Conservation (phyloP, 2,797 vertebrate species). For the Okamejei kenojei region DNA sequence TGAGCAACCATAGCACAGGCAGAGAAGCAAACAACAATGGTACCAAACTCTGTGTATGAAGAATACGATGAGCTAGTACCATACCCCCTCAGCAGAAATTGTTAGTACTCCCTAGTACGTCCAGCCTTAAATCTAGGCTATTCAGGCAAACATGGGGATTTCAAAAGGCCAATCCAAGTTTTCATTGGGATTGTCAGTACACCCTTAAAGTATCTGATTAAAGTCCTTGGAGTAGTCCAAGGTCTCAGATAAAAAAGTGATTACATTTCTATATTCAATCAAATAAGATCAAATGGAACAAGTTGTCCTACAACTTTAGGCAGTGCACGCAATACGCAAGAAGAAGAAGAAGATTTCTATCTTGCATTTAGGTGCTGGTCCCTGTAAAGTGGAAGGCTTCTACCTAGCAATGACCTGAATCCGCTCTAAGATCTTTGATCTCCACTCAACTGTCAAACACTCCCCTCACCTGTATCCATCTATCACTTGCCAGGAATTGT, state of each 20-base stretch:
- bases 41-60: neutral
- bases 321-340: too few species aligned
- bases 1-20: neutral
- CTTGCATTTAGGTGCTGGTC: neutral
- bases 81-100: neutral
- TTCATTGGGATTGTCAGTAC: neutral
- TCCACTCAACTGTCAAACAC: too few species aligned
- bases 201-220: neutral
- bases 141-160: neutral
- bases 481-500: too few species aligned
- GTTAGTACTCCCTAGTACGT: too few species aligned
- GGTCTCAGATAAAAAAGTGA: neutral
- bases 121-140: neutral
- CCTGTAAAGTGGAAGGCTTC: neutral
- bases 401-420: neutral
- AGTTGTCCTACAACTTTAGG: too few species aligned
- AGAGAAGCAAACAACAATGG: neutral
- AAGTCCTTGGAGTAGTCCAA: neutral
- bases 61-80: too few species aligned
- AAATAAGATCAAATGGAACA: too few species aligned
- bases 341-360: neutral
- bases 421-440: too few species aligned
- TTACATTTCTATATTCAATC: neutral
- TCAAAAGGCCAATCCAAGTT: neutral
- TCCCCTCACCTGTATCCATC: too few species aligned